These are phyloP conservation scores for Rhyzopertha dominica DNA, from an alignment of 1,140 invertebrate species.

Conservation along the genomic window DNA sequence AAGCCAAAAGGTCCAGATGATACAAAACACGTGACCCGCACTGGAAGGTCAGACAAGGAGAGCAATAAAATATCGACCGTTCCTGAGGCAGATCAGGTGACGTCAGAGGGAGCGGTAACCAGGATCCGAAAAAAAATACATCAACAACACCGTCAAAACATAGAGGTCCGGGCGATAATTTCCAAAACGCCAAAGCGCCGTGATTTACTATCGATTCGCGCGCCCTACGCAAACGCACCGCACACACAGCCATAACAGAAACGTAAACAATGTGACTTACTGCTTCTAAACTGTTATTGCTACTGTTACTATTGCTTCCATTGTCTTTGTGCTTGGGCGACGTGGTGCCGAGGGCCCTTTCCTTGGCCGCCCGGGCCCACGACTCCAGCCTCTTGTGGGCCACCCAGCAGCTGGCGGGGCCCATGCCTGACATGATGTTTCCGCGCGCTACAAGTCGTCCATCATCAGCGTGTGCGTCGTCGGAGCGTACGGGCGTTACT, in stretches of 20 bases:
- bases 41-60: conserved; percentile 45
- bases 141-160: too few species aligned
- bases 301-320: conserved; percentile 27
- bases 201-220: too few species aligned
- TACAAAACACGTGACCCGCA: conserved; percentile 29
- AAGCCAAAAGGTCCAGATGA: too few species aligned
- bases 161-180: too few species aligned
- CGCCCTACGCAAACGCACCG: too few species aligned
- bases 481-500: conserved; percentile 2
- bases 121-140: too few species aligned
- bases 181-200: too few species aligned
- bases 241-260: too few species aligned
- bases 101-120: conserved; percentile 61
- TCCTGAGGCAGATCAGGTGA: conserved; percentile 55
- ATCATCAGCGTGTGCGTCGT: conserved; percentile 4
- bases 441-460: neutral
- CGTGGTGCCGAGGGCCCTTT: conserved; percentile 52
- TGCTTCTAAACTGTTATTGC: conserved; percentile 27
- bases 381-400: conserved; percentile 64
- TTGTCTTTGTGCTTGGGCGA: conserved; percentile 18
- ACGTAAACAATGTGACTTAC: conserved; percentile 24
- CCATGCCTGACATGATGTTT: conserved; percentile 55
- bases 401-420: conserved; percentile 63
- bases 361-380: conserved; percentile 64
- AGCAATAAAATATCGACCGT: conserved; percentile 55